Percentiles rank a stretch among this genome's conserved stretches.
Conservation (phyloP, 2,888 invertebrate species). For the Hirtodrosophila trivittata region DNA sequence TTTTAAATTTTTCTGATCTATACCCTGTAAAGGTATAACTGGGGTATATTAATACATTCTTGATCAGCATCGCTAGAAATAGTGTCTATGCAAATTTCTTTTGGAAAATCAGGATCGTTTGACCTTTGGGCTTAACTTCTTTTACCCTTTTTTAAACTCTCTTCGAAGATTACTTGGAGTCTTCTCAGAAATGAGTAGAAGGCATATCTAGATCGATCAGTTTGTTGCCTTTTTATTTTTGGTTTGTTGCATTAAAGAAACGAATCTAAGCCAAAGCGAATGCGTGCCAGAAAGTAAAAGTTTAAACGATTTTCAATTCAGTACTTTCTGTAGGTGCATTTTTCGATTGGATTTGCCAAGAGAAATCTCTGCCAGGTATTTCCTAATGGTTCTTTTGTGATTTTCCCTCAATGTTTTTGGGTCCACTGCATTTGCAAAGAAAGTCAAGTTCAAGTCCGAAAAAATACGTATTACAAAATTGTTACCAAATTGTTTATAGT, state of each 20-base stretch:
- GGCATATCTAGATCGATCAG: too few relatives aligned
- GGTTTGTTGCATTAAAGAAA: not conserved
- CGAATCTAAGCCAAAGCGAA: constrained; percentile 17
- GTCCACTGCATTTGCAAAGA: constrained; percentile 26
- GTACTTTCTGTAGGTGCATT: constrained; percentile 43
- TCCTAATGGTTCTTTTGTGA: constrained; percentile 51
- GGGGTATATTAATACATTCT: too few relatives aligned
- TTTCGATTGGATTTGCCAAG: constrained; percentile 61
- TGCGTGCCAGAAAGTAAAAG: constrained; percentile 76
- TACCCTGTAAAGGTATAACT: too few relatives aligned
- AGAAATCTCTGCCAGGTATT: constrained; percentile 72
- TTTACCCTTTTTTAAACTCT: too few relatives aligned
- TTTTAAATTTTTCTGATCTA: constrained; percentile 11
- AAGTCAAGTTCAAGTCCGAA: constrained; percentile 74
- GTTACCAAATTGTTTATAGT: constrained; percentile 21
- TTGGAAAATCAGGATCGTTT: too few relatives aligned
- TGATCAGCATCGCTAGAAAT: too few relatives aligned
- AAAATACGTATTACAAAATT: too few relatives aligned
- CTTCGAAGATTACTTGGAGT: too few relatives aligned
- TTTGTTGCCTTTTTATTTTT: not conserved
- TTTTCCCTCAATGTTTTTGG: constrained; percentile 5
- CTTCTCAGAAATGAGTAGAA: too few relatives aligned
- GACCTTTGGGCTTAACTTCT: too few relatives aligned
- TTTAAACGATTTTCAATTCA: constrained; percentile 38
- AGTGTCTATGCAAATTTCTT: too few relatives aligned